Conservation (phyloP, 2,888 invertebrate species). For the Keiferia lycopersicella region DNA sequence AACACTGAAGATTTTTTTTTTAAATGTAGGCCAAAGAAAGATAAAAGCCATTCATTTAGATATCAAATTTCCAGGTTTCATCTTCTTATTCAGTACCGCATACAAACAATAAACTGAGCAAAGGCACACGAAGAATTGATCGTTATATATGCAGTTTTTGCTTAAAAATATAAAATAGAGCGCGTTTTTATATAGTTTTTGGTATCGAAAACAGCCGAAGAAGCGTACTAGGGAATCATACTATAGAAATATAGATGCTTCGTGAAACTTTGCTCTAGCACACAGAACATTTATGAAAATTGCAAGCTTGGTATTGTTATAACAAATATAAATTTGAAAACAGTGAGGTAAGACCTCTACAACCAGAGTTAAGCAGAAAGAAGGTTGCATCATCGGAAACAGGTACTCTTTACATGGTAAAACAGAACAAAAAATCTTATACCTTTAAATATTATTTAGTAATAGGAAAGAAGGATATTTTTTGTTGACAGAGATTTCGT, state of each 20-base stretch:
- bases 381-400: constrained; percentile 52
- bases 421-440: background rate
- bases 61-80: too few relatives aligned
- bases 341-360: constrained; percentile 43
- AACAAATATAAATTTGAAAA: constrained; percentile 55
- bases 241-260: background rate
- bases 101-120: background rate
- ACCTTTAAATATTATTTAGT: background rate
- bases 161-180: too few relatives aligned
- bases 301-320: constrained; percentile 66
- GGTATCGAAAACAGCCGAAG: too few relatives aligned
- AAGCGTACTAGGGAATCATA: background rate
- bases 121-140: background rate
- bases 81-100: background rate
- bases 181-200: too few relatives aligned
- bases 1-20: too few relatives aligned
- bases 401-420: constrained; percentile 53
- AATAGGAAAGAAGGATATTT: background rate
- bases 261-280: constrained; percentile 47
- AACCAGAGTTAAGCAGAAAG: constrained; percentile 61
- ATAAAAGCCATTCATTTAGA: too few relatives aligned
- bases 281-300: constrained; percentile 56
- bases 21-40: too few relatives aligned
- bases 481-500: too few relatives aligned
- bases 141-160: too few relatives aligned